Conservation (phyloP, 2,113 vertebrate species). For the Lycaon pictus region DNA sequence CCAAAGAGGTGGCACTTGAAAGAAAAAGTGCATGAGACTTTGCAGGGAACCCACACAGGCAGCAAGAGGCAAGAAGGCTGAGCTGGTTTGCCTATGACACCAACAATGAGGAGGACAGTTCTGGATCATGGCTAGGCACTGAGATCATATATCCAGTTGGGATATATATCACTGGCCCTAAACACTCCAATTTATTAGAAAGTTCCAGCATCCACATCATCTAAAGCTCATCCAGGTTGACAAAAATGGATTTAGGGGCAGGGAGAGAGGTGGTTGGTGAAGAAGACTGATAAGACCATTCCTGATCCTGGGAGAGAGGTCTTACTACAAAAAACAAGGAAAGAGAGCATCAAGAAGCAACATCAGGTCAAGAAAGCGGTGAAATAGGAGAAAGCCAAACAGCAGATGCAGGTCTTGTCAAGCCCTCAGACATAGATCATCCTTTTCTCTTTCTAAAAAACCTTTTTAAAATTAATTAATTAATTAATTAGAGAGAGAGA, state of each 20-base stretch:
- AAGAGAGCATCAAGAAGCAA: not conserved
- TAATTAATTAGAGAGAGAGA: no score
- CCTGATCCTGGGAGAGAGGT: not conserved
- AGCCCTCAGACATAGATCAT: not conserved
- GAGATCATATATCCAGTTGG: not conserved
- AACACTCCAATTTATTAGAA: not conserved
- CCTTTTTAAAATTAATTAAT: no score
- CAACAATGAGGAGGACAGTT: not conserved
- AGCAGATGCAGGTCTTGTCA: not conserved
- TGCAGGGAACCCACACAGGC: not conserved
- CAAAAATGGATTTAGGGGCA: not conserved
- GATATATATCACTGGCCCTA: not conserved
- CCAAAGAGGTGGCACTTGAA: not conserved
- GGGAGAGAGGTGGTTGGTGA: not conserved
- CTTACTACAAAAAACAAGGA: not conserved
- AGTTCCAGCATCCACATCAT: not conserved
- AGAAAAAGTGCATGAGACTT: not conserved
- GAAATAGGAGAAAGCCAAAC: not conserved
- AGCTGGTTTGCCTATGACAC: not conserved
- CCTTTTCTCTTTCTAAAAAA: no score
- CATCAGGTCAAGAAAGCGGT: not conserved
- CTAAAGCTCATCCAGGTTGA: not conserved
- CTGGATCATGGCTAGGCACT: not conserved
- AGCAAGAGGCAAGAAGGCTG: not conserved
- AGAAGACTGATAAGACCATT: not conserved